These are phyloP conservation scores for Dromiciops gliroides DNA, from an alignment of 2,113 vertebrate genomes.

Conservation along the genomic window DNA sequence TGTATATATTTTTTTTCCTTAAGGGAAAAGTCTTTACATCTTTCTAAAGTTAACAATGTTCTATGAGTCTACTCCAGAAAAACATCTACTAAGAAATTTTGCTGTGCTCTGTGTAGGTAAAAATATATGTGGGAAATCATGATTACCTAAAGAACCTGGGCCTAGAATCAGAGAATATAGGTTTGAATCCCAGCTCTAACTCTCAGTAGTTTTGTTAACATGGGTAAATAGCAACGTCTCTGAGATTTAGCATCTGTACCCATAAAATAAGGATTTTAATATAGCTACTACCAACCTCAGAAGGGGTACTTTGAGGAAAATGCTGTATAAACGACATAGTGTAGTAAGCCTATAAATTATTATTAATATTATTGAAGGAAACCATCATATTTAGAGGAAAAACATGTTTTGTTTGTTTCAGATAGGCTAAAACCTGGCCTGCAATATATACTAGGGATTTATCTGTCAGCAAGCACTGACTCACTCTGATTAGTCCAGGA, in stretches of 20 bases:
- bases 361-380: background rate
- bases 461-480: background rate
- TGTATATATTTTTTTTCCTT: background rate
- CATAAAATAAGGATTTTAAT: background rate
- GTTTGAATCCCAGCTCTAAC: background rate
- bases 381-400: background rate
- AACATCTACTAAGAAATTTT: background rate
- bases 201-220: background rate
- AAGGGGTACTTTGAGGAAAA: background rate
- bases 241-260: background rate
- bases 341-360: background rate
- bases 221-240: background rate
- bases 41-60: slow-evolving; percentile 33
- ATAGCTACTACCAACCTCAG: background rate
- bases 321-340: background rate
- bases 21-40: slow-evolving; percentile 21
- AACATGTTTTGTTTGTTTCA: slow-evolving; percentile 3
- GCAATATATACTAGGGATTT: background rate
- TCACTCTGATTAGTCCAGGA: slow-evolving; percentile 2
- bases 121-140: background rate
- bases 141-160: background rate
- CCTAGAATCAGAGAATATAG: background rate
- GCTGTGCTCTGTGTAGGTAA: background rate
- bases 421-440: slow-evolving; percentile 10
- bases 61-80: background rate